Conservation (phyloP, 2,113 vertebrate species). For the Zeus faber region DNA sequence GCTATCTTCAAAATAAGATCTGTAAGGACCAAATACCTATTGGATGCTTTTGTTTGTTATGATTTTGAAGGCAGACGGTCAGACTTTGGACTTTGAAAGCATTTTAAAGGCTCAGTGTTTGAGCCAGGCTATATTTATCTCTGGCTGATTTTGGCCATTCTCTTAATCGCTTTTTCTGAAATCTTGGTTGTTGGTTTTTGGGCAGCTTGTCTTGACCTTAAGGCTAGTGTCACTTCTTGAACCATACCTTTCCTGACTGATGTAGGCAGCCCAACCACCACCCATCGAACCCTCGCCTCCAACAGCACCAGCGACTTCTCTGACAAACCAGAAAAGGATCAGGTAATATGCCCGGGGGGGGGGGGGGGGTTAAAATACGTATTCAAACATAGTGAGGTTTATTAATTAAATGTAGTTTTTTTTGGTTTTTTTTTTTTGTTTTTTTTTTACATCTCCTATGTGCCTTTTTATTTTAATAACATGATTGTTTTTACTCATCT, state of each 20-base stretch:
- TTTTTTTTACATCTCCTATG: no score
- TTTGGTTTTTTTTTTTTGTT: no score
- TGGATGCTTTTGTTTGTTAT: no score
- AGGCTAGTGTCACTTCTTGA: not conserved
- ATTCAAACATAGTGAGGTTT: not conserved
- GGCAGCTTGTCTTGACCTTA: not conserved
- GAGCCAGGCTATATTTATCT: no score
- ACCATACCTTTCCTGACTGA: constrained; percentile 13
- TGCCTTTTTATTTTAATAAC: no score
- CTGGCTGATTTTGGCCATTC: constrained; percentile 29
- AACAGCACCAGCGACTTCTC: constrained; percentile 95
- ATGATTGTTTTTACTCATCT: no score
- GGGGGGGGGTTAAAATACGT: not conserved
- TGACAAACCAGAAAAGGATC: constrained; percentile 96
- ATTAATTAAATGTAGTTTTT: no score
- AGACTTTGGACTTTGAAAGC: no score
- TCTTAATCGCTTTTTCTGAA: constrained; percentile 17
- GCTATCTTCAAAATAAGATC: no score
- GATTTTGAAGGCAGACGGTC: no score
- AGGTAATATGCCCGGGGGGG: constrained; percentile 72
- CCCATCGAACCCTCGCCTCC: constrained; percentile 91
- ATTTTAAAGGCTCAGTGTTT: no score
- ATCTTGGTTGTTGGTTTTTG: constrained; percentile 23
- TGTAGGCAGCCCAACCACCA: constrained; percentile 87
- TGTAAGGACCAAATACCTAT: no score